Evolutionary conservation across 1,140 invertebrate genomes (phyloP).

Genomic region (Reticulitermes speratus): DNA sequence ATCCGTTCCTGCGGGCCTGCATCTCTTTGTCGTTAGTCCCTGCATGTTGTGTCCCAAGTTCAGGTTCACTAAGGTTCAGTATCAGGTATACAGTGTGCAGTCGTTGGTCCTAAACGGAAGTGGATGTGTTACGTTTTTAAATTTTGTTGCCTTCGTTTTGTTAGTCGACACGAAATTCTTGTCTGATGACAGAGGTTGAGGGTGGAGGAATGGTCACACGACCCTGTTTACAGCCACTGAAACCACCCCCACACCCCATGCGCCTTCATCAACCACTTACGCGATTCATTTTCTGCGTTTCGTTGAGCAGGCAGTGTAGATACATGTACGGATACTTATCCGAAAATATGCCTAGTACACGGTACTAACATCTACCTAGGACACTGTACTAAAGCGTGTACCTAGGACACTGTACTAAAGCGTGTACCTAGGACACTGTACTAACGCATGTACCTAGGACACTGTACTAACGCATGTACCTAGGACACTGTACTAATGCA

Average conservation of each 20-base stretch:
- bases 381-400: no score
- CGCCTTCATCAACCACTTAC: no score
- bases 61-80: not conserved
- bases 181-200: not conserved
- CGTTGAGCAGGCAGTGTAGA: no score
- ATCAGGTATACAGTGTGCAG: not conserved
- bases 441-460: no score
- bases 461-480: no score
- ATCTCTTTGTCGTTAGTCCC: not conserved
- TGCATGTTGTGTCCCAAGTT: not conserved
- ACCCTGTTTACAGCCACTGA: slow-evolving; percentile 8
- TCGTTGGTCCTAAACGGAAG: not conserved
- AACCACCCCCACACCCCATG: not conserved
- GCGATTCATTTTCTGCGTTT: no score
- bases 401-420: no score
- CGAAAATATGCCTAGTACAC: no score
- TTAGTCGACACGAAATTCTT: slow-evolving; percentile 12
- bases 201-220: not conserved
- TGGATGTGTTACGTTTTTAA: not conserved
- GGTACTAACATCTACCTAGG: no score
- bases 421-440: no score
- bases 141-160: not conserved
- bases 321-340: no score
- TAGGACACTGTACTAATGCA: no score
- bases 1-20: not conserved